Conservation (phyloP, 2,888 invertebrate species). For the Melinopterus prodromus region DNA sequence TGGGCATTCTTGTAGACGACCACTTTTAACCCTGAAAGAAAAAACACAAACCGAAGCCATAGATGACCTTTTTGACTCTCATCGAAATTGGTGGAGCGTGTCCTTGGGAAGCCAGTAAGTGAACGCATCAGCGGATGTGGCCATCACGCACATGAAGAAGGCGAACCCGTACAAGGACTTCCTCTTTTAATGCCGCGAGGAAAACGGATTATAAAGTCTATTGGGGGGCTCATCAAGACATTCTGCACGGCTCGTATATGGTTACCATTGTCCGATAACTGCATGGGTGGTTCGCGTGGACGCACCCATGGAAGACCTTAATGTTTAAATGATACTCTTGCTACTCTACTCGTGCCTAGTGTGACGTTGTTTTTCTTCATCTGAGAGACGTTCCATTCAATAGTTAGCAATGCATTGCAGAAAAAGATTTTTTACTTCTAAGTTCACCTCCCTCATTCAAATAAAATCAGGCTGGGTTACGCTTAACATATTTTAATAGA, state of each 20-base stretch:
- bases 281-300: background rate
- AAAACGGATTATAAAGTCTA: constrained; percentile 29
- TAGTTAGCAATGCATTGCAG: no score
- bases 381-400: no score
- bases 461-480: no score
- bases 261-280: background rate
- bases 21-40: background rate
- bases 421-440: no score
- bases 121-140: constrained; percentile 41
- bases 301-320: background rate
- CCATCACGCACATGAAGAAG: constrained; percentile 41
- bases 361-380: no score
- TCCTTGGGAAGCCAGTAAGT: constrained; percentile 41
- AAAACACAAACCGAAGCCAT: constrained; percentile 32
- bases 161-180: constrained; percentile 40
- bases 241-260: background rate
- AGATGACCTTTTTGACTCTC: constrained; percentile 40
- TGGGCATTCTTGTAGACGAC: background rate
- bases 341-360: no score
- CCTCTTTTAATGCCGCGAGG: constrained; percentile 34
- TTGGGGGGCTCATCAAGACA: constrained; percentile 4
- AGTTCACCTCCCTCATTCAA: no score
- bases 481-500: no score
- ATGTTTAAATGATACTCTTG: no score
- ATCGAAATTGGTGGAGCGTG: constrained; percentile 44